phyloP scores from a whole-genome alignment of 2,113 vertebrate species.

The Mustela lutreola region DNA sequence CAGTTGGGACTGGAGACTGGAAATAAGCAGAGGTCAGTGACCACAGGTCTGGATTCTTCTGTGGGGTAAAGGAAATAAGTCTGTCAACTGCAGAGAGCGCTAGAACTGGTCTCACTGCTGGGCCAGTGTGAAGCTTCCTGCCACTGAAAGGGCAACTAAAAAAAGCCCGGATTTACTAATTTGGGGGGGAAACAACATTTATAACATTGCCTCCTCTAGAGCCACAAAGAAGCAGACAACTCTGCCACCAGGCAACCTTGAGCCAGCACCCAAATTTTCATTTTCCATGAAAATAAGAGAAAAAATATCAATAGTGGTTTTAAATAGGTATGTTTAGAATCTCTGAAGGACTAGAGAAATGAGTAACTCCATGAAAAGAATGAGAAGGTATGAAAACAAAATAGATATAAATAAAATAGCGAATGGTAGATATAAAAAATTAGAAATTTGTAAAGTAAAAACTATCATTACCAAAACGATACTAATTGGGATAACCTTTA shows the following conservation, averaged over 20 bases:
- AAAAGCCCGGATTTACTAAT: not conserved
- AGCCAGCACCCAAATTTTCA: not conserved
- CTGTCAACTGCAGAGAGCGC: not conserved
- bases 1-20: not conserved
- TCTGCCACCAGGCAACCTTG: not conserved
- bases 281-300: constrained; percentile 25
- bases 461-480: not conserved
- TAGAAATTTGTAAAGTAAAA: not conserved
- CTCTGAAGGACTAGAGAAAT: not conserved
- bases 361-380: not conserved
- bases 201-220: not conserved
- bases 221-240: not conserved
- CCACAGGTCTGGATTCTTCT: not conserved
- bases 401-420: not conserved
- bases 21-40: not conserved
- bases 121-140: not conserved
- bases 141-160: not conserved
- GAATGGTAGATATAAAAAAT: not conserved
- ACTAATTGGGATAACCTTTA: not conserved
- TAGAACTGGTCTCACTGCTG: not conserved
- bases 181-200: not conserved
- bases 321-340: constrained; percentile 34
- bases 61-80: not conserved
- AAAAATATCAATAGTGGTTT: constrained; percentile 39
- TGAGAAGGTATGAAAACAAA: constrained; percentile 30